Conservation (phyloP, 2,113 vertebrate species). For the Rhinogobius similis region DNA sequence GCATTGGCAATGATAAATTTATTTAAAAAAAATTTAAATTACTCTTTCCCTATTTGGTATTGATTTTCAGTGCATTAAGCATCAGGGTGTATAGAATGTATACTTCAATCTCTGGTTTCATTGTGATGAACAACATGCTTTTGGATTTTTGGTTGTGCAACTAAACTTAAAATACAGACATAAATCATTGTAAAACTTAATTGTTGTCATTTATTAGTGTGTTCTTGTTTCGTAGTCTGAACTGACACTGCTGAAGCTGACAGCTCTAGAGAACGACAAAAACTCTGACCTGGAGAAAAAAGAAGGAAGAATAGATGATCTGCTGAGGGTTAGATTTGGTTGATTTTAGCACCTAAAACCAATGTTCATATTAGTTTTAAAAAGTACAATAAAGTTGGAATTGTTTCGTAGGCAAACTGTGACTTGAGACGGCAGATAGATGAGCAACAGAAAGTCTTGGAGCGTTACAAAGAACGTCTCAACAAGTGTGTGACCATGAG, state of each 20-base stretch:
- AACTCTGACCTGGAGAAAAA: slow-evolving; percentile 96
- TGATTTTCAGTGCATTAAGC: not conserved
- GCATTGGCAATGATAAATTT: not conserved
- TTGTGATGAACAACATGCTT: not conserved
- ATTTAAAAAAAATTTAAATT: not conserved
- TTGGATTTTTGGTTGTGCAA: not conserved
- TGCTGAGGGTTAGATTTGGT: slow-evolving; percentile 85
- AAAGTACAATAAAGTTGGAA: slow-evolving; percentile 7
- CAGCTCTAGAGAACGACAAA: slow-evolving; percentile 91
- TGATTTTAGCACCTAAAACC: not conserved
- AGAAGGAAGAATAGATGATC: slow-evolving; percentile 94
- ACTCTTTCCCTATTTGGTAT: not conserved
- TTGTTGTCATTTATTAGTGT: not conserved
- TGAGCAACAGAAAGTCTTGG: slow-evolving; percentile 94
- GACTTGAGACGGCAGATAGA: slow-evolving; percentile 93
- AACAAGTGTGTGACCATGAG: slow-evolving; percentile 97
- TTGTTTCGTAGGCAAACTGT: slow-evolving; percentile 85
- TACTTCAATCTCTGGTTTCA: not conserved
- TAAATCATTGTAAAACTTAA: not conserved
- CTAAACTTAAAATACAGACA: not conserved
- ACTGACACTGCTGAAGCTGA: slow-evolving; percentile 94
- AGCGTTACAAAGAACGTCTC: slow-evolving; percentile 93
- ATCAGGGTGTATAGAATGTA: not conserved
- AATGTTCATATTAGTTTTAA: not conserved
- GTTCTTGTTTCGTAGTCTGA: slow-evolving; percentile 81